phyloP scores from a whole-genome alignment of 2,888 invertebrate genomes.

The Ceramica pisi region DNA sequence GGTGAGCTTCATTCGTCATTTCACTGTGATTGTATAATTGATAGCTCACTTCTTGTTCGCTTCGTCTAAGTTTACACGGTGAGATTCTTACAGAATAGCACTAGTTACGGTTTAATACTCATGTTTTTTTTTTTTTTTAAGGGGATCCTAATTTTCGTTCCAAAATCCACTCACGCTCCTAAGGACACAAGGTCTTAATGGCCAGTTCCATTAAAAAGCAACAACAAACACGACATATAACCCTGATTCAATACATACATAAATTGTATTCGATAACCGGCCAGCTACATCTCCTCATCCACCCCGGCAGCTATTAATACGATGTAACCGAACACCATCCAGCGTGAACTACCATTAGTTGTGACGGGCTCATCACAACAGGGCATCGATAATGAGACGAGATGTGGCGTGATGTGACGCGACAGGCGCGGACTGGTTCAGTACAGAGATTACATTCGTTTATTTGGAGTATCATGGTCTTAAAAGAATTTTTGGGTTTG shows the following conservation, averaged over 20 bases:
- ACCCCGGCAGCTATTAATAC: slow-evolving; percentile 52
- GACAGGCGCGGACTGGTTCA: slow-evolving; percentile 70
- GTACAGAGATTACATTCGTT: slow-evolving; percentile 63
- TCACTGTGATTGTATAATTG: too few relatives aligned
- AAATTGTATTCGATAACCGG: too few relatives aligned
- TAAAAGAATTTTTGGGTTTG: neutral
- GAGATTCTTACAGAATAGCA: too few relatives aligned
- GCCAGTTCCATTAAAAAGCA: neutral
- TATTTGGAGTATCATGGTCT: slow-evolving; percentile 33
- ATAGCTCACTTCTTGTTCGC: too few relatives aligned
- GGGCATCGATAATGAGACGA: slow-evolving; percentile 77
- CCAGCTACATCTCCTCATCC: slow-evolving; percentile 20
- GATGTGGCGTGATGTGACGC: slow-evolving; percentile 77
- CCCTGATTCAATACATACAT: neutral
- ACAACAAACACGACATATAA: neutral
- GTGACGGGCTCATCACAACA: slow-evolving; percentile 83
- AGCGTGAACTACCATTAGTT: slow-evolving; percentile 80
- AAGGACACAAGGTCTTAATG: too few relatives aligned
- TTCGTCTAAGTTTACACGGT: too few relatives aligned
- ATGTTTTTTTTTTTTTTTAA: too few relatives aligned
- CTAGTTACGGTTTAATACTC: too few relatives aligned
- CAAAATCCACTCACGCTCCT: too few relatives aligned
- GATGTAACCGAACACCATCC: slow-evolving; percentile 80
- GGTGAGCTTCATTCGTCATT: too few relatives aligned
- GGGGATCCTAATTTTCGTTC: too few relatives aligned